Percentiles rank a stretch among this genome's conserved stretches.
Evolutionary conservation across 2,888 invertebrate genomes (phyloP).

Genomic region (Ashinkailepas kermadecensis): DNA sequence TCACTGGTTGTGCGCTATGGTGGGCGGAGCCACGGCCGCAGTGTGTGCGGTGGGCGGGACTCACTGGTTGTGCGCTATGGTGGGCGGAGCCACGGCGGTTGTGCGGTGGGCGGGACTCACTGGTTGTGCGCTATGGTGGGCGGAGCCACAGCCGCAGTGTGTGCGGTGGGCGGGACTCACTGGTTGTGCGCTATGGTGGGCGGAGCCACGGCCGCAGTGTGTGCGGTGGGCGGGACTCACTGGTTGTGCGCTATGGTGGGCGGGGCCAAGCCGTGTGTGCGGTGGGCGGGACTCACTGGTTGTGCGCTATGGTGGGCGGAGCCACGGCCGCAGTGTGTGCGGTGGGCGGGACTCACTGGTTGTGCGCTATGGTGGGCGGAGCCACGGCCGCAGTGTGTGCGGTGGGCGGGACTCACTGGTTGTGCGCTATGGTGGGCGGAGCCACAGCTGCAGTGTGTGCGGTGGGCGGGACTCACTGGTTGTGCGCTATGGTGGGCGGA

Average conservation of each 20-base stretch:
- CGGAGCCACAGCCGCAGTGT: too few species aligned
- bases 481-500: constrained; percentile 73
- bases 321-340: too few species aligned
- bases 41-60: too few species aligned
- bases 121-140: constrained; percentile 78
- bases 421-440: constrained; percentile 73
- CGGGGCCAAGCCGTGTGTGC: too few species aligned
- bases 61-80: constrained; percentile 80
- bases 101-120: constrained; percentile 59
- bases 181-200: constrained; percentile 78
- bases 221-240: constrained; percentile 59
- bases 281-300: constrained; percentile 68
- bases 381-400: too few species aligned
- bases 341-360: constrained; percentile 68
- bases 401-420: constrained; percentile 68
- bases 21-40: too few species aligned
- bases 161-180: constrained; percentile 59
- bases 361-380: constrained; percentile 73
- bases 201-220: too few species aligned
- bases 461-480: constrained; percentile 68
- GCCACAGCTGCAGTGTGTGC: too few species aligned
- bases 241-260: constrained; percentile 78
- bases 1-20: constrained; percentile 80
- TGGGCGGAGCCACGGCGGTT: too few species aligned
- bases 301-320: constrained; percentile 73